Base-by-base conservation (phyloP, 2,888 invertebrate species). In the Stictocephala bisonia region DNA sequence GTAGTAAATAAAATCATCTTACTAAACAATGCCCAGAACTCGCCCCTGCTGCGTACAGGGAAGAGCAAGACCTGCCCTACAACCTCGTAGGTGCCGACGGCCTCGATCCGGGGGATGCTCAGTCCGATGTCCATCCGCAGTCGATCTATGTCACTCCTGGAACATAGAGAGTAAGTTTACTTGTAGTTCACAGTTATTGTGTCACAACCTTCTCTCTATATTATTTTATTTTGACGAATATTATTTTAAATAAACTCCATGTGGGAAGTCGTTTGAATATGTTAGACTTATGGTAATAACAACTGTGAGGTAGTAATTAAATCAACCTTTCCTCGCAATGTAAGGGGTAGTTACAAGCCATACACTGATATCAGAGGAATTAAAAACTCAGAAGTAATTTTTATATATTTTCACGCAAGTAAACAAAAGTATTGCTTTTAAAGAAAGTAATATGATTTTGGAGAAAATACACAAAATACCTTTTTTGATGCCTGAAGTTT, bases 11-110 rank as follows among this genome's bases (percentile, higher is more conserved):
- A 53, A 29, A 70, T 24, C 67, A 78, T 85, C 88, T 89, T 85
- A 93, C 93, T 87, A 80, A 93, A 93, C 66, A 90, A 87, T 11
- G 93, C 92, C 92, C 92, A 92, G 83, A 93, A 94, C 80, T 93
- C 90, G 22, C 93, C 93, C 80, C 90, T 89, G 3, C 93, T 92
- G 75, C 92, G 86, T 15, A 94, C 92, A 0, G 93, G 93, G 81
- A 93, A 91, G 18, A 93, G 86, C 18, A 94, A 85, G 31, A 93
- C 91, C 80, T 93, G 92, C 20, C 93, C 93, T 0, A 88, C 88
- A 0, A 93, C 91, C 80, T 93, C 92, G 82, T 93, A 93, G 77
- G 87, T 88, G 48, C 93, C 93, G 2, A 89, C 88, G 72, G 91
- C 89, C 82, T 93, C 92, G 73, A 93, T 90, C 74, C 90, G 88